Evolutionary conservation across 2,797 vertebrate species (phyloP).

Genomic region (Takifugu rubripes): DNA sequence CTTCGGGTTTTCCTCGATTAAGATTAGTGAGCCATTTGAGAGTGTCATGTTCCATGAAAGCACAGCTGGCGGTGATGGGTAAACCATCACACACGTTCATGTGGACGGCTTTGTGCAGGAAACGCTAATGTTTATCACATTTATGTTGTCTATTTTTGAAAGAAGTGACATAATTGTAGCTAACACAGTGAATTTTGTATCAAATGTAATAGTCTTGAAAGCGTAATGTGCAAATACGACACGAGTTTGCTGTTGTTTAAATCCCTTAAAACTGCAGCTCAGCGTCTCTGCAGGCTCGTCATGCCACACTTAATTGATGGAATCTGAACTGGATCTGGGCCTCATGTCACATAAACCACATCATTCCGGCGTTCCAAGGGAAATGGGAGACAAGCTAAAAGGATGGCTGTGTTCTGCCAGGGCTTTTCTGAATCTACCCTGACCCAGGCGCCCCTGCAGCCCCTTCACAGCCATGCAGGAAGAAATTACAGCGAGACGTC

Average conservation of each 20-base stretch:
- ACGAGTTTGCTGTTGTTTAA: neutral
- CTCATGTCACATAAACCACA: constrained; percentile 12
- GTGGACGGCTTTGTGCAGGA: neutral
- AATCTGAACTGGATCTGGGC: constrained; percentile 11
- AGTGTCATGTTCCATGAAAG: neutral
- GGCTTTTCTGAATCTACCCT: too few relatives aligned
- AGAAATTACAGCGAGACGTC: constrained; percentile 14
- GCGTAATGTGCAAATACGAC: neutral
- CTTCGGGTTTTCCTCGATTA: neutral
- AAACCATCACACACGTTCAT: neutral
- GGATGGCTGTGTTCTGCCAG: too few relatives aligned
- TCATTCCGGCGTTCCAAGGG: constrained; percentile 10
- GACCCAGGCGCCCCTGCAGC: too few relatives aligned
- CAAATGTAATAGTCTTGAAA: neutral
- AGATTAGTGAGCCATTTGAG: neutral
- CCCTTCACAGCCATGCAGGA: neutral
- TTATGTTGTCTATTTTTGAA: neutral
- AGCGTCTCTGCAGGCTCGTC: neutral
- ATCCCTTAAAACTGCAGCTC: too few relatives aligned
- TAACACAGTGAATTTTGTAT: neutral
- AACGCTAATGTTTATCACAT: neutral
- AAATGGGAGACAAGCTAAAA: neutral
- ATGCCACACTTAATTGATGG: constrained; percentile 26
- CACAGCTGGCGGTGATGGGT: neutral
- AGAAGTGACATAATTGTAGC: neutral